Percentiles rank a stretch among this genome's conserved stretches.
These are phyloP conservation scores for Ophion obscuratus DNA, from an alignment of 2,888 invertebrate species.

Conservation along the genomic window DNA sequence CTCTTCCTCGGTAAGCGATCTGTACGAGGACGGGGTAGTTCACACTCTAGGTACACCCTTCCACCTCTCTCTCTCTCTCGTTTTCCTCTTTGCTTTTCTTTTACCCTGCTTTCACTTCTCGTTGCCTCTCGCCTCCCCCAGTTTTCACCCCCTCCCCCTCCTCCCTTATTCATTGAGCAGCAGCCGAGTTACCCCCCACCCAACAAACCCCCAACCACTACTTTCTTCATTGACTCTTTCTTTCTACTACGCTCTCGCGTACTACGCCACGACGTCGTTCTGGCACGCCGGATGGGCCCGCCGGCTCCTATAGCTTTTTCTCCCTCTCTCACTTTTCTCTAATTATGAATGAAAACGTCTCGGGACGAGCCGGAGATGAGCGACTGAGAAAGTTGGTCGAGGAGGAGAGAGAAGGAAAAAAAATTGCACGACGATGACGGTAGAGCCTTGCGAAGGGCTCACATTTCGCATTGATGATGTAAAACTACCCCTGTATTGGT, in stretches of 20 bases:
- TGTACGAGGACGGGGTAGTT: constrained; percentile 55
- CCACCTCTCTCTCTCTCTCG: constrained; percentile 62
- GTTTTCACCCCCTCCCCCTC: not conserved
- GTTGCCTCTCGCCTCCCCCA: constrained; percentile 66
- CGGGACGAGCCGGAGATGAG: constrained; percentile 78
- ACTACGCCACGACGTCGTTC: constrained; percentile 72
- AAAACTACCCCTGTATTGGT: not conserved
- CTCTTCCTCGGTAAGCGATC: constrained; percentile 42
- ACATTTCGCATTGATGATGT: not conserved
- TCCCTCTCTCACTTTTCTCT: constrained; percentile 80
- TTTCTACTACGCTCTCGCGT: constrained; percentile 84
- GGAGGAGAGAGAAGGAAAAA: constrained; percentile 49
- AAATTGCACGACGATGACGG: not conserved
- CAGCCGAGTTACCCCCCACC: constrained; percentile 61
- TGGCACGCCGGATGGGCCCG: constrained; percentile 64
- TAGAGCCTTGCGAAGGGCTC: not conserved
- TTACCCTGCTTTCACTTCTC: constrained; percentile 64
- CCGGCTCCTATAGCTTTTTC: constrained; percentile 41
- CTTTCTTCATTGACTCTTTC: constrained; percentile 84
- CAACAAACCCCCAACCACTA: constrained; percentile 72
- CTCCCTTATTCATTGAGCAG: constrained; percentile 83
- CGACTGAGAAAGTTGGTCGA: constrained; percentile 68
- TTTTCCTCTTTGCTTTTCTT: constrained; percentile 59
- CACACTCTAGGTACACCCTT: constrained; percentile 55
- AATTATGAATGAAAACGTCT: constrained; percentile 84